A percentile compares a stretch with the other conserved stretches of the same genome.
These are phyloP conservation scores for Thelaira solivaga DNA, from an alignment of 2,888 invertebrate genomes.

Conservation along the genomic window DNA sequence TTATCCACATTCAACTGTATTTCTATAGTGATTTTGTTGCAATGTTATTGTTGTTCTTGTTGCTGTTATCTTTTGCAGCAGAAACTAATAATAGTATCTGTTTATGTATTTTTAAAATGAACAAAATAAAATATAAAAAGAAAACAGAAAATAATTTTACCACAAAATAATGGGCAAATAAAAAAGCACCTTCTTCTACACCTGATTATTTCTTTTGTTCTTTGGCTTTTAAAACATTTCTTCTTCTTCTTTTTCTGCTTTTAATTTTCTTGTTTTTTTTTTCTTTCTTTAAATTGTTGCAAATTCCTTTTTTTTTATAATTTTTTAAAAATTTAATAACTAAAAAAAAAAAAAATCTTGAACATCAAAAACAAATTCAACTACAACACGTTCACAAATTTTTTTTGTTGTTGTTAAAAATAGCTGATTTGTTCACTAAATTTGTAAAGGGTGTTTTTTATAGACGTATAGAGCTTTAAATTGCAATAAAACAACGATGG, in stretches of 20 bases:
- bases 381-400: conserved; percentile 31
- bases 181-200: too few species aligned
- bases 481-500: too few species aligned
- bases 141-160: conserved; percentile 15
- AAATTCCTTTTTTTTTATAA: too few species aligned
- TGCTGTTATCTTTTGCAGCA: too few species aligned
- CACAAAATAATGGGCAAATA: conserved; percentile 42
- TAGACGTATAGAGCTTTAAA: too few species aligned
- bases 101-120: conserved; percentile 25
- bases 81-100: conserved; percentile 51
- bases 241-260: not conserved
- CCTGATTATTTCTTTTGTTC: conserved; percentile 41
- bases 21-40: too few species aligned
- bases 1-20: too few species aligned
- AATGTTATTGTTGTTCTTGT: conserved; percentile 9
- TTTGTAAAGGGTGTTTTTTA: too few species aligned
- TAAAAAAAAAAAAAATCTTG: conserved; percentile 9
- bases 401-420: conserved; percentile 68
- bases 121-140: conserved; percentile 15
- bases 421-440: too few species aligned
- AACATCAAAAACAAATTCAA: conserved; percentile 9
- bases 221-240: not conserved
- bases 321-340: too few species aligned
- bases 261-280: too few species aligned
- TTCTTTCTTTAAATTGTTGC: too few species aligned